Evolutionary conservation across 2,113 vertebrate genomes (phyloP).

Genomic region (Callospermophilus lateralis): DNA sequence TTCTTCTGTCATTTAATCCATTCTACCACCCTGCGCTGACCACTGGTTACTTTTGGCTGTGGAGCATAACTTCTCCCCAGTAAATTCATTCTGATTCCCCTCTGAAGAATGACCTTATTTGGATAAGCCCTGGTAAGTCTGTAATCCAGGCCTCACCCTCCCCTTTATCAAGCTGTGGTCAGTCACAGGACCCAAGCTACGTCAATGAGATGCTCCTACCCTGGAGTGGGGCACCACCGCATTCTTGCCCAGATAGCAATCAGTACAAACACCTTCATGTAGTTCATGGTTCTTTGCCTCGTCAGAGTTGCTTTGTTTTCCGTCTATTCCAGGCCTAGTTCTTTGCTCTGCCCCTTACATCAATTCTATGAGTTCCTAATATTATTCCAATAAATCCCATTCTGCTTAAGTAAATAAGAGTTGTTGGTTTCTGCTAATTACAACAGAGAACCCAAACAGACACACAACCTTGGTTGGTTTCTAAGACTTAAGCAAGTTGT

Average conservation of each 20-base stretch:
- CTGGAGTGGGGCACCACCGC: too few species aligned
- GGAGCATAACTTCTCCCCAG: not conserved
- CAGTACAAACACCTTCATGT: accelerated
- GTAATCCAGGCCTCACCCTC: too few species aligned
- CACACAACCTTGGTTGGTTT: not conserved
- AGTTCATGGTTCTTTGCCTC: not conserved
- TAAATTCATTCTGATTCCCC: not conserved
- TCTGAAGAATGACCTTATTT: not conserved
- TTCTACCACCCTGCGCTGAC: not conserved
- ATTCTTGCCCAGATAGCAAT: not conserved
- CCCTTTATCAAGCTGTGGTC: not conserved
- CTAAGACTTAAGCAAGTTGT: not conserved
- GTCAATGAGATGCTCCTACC: not conserved
- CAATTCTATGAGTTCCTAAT: not conserved
- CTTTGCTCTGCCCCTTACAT: not conserved
- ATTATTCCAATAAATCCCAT: not conserved
- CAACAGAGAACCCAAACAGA: not conserved
- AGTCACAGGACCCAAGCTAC: too few species aligned
- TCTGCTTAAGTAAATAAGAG: not conserved
- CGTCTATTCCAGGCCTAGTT: not conserved
- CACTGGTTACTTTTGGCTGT: not conserved
- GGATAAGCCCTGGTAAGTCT: not conserved
- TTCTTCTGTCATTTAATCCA: not conserved
- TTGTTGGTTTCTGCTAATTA: not conserved
- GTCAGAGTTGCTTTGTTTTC: not conserved